Conservation (phyloP, 2,888 invertebrate species). For the Tupiocoris notatus region DNA sequence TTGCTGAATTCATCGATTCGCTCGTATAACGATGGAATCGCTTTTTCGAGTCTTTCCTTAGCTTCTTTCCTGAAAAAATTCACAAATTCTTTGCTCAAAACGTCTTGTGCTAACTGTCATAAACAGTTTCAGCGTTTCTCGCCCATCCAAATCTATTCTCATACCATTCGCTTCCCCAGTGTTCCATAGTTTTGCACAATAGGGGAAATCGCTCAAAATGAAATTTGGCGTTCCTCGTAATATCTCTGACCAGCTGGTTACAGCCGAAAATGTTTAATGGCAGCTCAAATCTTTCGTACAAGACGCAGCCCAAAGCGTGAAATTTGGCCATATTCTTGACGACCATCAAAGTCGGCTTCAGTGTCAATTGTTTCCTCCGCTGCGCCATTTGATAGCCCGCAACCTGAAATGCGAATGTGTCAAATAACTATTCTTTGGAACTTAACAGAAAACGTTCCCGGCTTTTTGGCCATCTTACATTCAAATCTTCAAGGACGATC, state of each 20-base stretch:
- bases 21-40: background rate
- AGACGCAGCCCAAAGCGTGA: constrained; percentile 8
- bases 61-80: background rate
- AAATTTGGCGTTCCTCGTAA: too few relatives aligned
- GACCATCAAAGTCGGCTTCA: background rate
- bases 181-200: too few relatives aligned
- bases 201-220: too few relatives aligned
- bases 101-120: too few relatives aligned
- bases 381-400: constrained; percentile 5
- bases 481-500: constrained; percentile 40
- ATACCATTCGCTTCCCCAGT: constrained; percentile 24
- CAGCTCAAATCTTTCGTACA: background rate
- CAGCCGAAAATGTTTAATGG: background rate
- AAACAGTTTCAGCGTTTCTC: too few relatives aligned
- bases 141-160: too few relatives aligned
- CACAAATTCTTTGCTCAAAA: too few relatives aligned
- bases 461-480: constrained; percentile 3
- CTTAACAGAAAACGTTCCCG: background rate
- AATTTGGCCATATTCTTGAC: constrained; percentile 8
- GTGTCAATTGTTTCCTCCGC: background rate
- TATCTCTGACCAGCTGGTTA: background rate
- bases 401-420: too few relatives aligned
- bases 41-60: background rate
- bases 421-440: too few relatives aligned
- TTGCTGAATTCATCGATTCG: background rate